These are phyloP conservation scores for Melanotaenia duboulayi DNA, from an alignment of 2,113 vertebrate species.

Conservation along the genomic window DNA sequence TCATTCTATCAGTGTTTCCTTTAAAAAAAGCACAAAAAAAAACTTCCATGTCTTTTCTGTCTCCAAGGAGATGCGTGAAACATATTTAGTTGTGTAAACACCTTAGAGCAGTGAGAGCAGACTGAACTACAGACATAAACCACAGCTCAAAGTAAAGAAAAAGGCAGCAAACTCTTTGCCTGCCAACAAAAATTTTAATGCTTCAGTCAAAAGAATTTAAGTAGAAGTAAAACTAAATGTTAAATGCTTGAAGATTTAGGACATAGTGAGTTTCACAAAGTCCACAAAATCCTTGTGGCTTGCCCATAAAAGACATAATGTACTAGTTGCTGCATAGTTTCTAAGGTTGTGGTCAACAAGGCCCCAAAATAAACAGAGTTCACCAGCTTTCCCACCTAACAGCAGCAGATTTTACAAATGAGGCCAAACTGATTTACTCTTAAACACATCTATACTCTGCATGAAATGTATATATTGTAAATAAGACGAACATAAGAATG, in stretches of 20 bases:
- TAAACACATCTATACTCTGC: neutral
- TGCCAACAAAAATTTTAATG: neutral
- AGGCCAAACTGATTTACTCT: neutral
- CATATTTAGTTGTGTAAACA: conserved; percentile 26
- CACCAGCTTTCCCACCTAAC: conserved; percentile 26
- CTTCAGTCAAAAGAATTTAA: neutral
- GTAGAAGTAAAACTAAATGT: conserved; percentile 17
- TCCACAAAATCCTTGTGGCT: conserved; percentile 59
- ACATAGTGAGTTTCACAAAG: neutral
- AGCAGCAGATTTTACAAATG: neutral
- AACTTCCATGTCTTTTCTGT: conserved; percentile 30
- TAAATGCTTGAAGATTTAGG: conserved; percentile 6
- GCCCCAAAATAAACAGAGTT: conserved; percentile 43
- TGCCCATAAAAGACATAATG: conserved; percentile 64
- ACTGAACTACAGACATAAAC: neutral
- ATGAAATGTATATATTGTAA: conserved; percentile 1
- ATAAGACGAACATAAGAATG: conserved; percentile 12
- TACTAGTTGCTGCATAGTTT: conserved; percentile 52
- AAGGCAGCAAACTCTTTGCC: neutral
- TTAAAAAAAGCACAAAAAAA: conserved; percentile 6
- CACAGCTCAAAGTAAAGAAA: conserved; percentile 8
- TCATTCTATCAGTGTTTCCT: conserved; percentile 28
- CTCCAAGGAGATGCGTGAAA: conserved; percentile 53
- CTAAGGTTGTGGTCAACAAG: conserved; percentile 45
- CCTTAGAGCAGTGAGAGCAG: conserved; percentile 5